Evolutionary conservation across 2,113 vertebrate species (phyloP).

Genomic region (Octodon degus): DNA sequence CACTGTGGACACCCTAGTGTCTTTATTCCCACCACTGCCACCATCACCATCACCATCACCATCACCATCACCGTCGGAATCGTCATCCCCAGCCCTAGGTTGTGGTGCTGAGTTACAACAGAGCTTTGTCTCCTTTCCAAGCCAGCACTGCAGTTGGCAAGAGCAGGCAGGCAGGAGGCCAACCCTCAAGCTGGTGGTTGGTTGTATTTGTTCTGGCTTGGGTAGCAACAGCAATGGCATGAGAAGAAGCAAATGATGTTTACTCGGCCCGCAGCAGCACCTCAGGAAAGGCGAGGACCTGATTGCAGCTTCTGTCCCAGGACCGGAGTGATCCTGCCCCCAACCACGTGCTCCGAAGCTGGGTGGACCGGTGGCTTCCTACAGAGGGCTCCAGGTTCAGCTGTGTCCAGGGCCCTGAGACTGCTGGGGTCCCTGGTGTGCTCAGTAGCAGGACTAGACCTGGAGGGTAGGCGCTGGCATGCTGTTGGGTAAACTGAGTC

Average conservation of each 20-base stretch:
- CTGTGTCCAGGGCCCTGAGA: not conserved
- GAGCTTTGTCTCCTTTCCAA: not conserved
- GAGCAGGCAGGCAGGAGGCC: not conserved
- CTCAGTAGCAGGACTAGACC: not conserved
- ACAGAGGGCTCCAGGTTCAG: not conserved
- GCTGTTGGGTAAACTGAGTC: not conserved
- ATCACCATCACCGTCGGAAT: rapidly evolving
- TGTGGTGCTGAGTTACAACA: not conserved
- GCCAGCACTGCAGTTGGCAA: not conserved
- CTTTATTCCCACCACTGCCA: too few species aligned
- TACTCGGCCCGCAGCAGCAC: not conserved
- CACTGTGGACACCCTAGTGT: not conserved
- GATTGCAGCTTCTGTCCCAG: not conserved
- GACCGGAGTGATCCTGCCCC: not conserved
- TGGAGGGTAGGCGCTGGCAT: not conserved
- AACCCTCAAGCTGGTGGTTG: not conserved
- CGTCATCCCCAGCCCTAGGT: not conserved
- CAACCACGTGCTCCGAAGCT: not conserved
- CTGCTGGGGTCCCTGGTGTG: not conserved
- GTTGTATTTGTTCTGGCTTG: not conserved
- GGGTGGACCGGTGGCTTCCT: not conserved
- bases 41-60: rapidly evolving
- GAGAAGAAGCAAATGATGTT: not conserved
- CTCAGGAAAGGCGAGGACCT: not conserved
- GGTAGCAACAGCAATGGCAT: not conserved